Conservation (phyloP, 1,140 invertebrate genomes). For the Orius insidiosus region DNA sequence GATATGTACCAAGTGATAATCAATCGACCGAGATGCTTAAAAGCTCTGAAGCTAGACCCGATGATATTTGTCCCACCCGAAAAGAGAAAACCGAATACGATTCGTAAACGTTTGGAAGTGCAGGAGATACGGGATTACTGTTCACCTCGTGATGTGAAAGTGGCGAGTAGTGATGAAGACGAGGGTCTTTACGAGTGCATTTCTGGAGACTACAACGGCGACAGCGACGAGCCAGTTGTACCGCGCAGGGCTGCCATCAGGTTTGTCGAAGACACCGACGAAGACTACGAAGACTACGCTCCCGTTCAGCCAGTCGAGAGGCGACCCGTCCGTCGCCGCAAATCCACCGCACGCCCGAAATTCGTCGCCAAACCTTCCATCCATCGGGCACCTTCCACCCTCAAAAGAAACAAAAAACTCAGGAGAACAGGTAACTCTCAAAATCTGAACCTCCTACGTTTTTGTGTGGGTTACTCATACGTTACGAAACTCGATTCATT, state of each 20-base stretch:
- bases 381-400: conserved; percentile 27
- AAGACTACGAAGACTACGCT: conserved; percentile 21
- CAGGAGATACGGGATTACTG: conserved; percentile 38
- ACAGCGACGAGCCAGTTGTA: conserved; percentile 10
- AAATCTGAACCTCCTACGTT: no score
- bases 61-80: conserved; percentile 48
- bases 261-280: conserved; percentile 7
- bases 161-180: conserved; percentile 26
- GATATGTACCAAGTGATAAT: conserved; percentile 35
- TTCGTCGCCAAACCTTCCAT: conserved; percentile 30
- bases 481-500: no score
- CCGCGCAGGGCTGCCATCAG: background rate
- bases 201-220: conserved; percentile 15
- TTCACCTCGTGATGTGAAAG: conserved; percentile 22
- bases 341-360: conserved; percentile 24
- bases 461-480: no score
- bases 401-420: conserved; percentile 24
- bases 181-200: conserved; percentile 32
- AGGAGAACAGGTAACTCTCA: conserved; percentile 22
- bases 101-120: conserved; percentile 29
- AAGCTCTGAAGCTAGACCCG: conserved; percentile 33
- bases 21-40: conserved; percentile 26
- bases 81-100: conserved; percentile 30
- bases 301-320: conserved; percentile 24
- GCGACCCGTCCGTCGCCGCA: conserved; percentile 25